Evolutionary conservation across 2,113 vertebrate genomes (phyloP).

Genomic region (Phalacrocorax aristotelis): DNA sequence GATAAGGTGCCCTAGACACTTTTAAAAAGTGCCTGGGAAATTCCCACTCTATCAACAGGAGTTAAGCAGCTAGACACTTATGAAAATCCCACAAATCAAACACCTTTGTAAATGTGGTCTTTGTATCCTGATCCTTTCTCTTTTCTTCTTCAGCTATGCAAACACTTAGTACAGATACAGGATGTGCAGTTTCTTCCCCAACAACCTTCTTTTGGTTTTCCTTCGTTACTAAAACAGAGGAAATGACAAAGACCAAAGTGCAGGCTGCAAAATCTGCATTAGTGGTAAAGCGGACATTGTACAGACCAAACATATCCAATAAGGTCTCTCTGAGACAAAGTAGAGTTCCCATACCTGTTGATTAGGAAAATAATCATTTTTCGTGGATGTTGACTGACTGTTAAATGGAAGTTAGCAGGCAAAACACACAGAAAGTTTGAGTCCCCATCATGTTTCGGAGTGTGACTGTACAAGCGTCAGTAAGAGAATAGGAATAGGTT

Average conservation of each 20-base stretch:
- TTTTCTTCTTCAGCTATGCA: not conserved
- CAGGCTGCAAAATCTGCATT: not conserved
- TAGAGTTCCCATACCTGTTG: not conserved
- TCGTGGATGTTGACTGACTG: not conserved
- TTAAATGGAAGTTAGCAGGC: not conserved
- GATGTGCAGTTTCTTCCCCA: not conserved
- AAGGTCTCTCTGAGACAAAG: not conserved
- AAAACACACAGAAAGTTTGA: not conserved
- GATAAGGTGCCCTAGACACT: not conserved
- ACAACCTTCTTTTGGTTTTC: not conserved
- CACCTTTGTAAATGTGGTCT: not conserved
- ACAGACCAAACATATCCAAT: not conserved
- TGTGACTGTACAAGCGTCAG: not conserved
- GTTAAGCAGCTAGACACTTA: not conserved
- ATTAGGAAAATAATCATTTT: not conserved
- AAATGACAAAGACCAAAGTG: not conserved
- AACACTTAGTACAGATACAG: not conserved
- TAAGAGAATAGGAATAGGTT: not conserved
- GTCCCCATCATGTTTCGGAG: not conserved
- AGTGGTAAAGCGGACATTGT: not conserved
- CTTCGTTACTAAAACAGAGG: not conserved
- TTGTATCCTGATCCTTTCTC: not conserved
- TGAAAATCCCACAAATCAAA: not conserved
- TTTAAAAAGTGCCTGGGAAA: not conserved
- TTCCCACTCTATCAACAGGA: not conserved